These are phyloP conservation scores for Brachyrhaphis roseni DNA, from an alignment of 2,797 vertebrate species.

Conservation along the genomic window DNA sequence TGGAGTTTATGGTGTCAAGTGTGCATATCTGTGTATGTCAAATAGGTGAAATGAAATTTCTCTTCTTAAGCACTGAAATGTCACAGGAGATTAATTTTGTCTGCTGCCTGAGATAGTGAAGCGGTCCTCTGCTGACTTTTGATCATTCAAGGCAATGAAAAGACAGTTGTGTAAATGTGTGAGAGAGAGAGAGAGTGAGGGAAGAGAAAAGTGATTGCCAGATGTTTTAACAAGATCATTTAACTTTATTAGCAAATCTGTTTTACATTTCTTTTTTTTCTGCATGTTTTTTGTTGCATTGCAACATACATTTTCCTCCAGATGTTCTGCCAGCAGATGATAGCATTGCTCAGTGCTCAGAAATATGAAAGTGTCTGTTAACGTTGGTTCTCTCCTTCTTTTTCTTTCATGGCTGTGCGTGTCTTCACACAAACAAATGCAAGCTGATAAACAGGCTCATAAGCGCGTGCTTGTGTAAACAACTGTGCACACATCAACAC, in stretches of 20 bases:
- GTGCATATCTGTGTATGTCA: slow-evolving; percentile 27
- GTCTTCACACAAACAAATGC: slow-evolving; percentile 10
- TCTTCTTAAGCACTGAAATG: slow-evolving; percentile 63
- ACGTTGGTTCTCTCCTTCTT: neutral
- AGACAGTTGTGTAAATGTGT: slow-evolving; percentile 9
- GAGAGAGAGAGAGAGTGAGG: neutral
- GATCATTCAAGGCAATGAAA: slow-evolving; percentile 11
- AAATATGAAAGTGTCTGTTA: neutral
- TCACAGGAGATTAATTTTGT: slow-evolving; percentile 57
- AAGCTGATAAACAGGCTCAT: slow-evolving; percentile 14
- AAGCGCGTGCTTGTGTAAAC: slow-evolving; percentile 13
- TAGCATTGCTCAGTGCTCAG: neutral
- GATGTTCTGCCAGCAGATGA: neutral
- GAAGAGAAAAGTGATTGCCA: neutral
- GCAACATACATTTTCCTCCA: neutral
- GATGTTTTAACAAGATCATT: slow-evolving; percentile 20
- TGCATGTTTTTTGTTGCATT: neutral
- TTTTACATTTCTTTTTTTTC: slow-evolving; percentile 10
- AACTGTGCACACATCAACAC: slow-evolving; percentile 28
- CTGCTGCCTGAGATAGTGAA: slow-evolving; percentile 51
- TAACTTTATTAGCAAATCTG: slow-evolving; percentile 12
- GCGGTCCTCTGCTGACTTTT: slow-evolving; percentile 24
- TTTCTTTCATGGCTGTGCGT: neutral
- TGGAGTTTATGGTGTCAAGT: slow-evolving; percentile 34
- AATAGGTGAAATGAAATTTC: slow-evolving; percentile 54